Conservation (phyloP, 2,113 vertebrate genomes). For the Hippocampus barbouri region DNA sequence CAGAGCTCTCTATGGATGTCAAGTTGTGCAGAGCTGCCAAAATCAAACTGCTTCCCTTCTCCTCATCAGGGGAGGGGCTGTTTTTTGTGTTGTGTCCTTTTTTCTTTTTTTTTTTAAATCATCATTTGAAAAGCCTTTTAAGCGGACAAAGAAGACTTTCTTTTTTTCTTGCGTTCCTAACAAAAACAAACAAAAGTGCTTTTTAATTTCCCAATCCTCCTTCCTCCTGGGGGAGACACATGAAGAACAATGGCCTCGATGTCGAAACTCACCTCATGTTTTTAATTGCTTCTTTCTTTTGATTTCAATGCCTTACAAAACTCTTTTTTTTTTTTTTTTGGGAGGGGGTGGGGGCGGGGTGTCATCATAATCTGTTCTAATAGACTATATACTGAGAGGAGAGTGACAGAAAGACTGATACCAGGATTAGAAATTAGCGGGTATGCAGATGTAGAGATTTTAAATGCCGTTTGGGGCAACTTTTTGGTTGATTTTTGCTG, state of each 20-base stretch:
- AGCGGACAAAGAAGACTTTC: constrained; percentile 65
- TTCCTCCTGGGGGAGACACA: constrained; percentile 62
- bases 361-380: constrained; percentile 67
- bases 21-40: constrained; percentile 79
- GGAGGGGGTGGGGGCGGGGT: neutral
- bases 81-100: constrained; percentile 67
- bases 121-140: constrained; percentile 80
- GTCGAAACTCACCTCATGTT: constrained; percentile 65
- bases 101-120: constrained; percentile 56
- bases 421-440: constrained; percentile 47
- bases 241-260: constrained; percentile 71
- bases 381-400: constrained; percentile 58
- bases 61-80: constrained; percentile 45
- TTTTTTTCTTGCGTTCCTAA: constrained; percentile 73
- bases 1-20: constrained; percentile 73
- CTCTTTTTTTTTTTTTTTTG: constrained; percentile 40
- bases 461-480: constrained; percentile 52
- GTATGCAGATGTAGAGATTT: constrained; percentile 60
- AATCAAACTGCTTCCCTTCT: constrained; percentile 72
- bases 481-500: constrained; percentile 42
- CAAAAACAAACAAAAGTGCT: constrained; percentile 75
- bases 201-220: constrained; percentile 73
- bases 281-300: constrained; percentile 71
- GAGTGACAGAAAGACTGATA: constrained; percentile 59
- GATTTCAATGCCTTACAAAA: constrained; percentile 77